Base-by-base conservation (phyloP, 2,113 vertebrate genomes). In the Seriola dumerili region DNA sequence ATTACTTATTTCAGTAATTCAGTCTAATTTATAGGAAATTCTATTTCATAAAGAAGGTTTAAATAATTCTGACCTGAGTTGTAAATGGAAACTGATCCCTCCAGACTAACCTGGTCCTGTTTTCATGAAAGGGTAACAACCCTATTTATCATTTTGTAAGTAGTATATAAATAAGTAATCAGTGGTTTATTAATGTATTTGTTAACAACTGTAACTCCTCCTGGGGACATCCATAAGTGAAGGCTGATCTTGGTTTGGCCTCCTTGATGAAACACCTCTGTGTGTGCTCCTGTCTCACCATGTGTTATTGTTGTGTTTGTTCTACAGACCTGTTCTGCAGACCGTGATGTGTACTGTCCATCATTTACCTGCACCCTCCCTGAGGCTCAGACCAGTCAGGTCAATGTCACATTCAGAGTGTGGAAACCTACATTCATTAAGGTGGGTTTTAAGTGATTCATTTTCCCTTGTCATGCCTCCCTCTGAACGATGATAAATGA, bases 391-490 rank as follows among this genome's bases (percentile, higher is more conserved):
- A 0, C 78, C 13, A 96, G 94, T 80, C 95, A 97, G 63, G 95
- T 99, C 74, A 98, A 99, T 23, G 73, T 97, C 59, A 97, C 96
- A 0, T 93, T 99, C 85, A 91, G 96, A 88, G 91, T 99, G 74
- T 99, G 98, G 98, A 97, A 97, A 73, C 95, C 96, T 32, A 98
- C 98, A 0, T 98, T 99, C 81, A 95, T 98, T 85, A 96, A 95
- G 93, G 98, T 99, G 88, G 91, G 95, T 78, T 55, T 11, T 52
- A 8, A 44, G 12, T 4, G n/a, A 17, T 17, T 38, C 4, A 52
- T 48, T 67, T 9, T 36, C 17, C 4, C 19, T 23, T n/a, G 8
- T 29, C 55, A 36, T 38, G 23, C 36, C 23, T 25, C 69, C 70
- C 23, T 44, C 29, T 9, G 9, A 13, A 29, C 16, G 21, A 1